Evolutionary conservation across 2,797 vertebrate species (phyloP).

Genomic region (Cryptoblepharus egeriae): DNA sequence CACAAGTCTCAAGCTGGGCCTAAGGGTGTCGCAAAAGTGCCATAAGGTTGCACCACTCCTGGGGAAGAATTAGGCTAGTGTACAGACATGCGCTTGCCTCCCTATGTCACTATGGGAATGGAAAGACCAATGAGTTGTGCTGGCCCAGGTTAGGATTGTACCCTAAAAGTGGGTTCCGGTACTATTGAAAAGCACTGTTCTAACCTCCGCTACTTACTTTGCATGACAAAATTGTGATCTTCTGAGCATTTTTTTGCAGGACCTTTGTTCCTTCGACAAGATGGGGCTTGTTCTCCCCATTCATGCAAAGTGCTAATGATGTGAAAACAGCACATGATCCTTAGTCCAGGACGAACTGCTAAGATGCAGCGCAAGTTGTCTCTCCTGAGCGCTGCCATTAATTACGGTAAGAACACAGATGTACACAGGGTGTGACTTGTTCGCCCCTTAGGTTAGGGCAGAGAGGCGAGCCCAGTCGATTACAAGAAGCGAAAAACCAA

Average conservation of each 20-base stretch:
- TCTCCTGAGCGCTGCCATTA: neutral
- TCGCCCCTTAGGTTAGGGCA: neutral
- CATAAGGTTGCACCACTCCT: no score
- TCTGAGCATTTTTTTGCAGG: neutral
- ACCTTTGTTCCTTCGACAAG: neutral
- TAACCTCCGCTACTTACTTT: neutral
- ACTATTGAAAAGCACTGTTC: neutral
- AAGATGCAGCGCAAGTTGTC: neutral
- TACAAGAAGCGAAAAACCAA: neutral
- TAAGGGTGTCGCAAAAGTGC: no score
- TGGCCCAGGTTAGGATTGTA: no score
- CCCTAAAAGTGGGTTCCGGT: neutral
- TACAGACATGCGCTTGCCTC: no score
- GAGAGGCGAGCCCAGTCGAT: neutral
- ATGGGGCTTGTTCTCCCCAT: neutral
- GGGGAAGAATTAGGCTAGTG: no score
- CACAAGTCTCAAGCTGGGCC: no score
- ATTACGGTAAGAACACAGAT: neutral
- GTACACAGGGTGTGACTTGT: neutral
- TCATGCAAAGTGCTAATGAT: slow-evolving; percentile 9
- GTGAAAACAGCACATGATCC: neutral
- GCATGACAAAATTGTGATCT: neutral
- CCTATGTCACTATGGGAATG: no score
- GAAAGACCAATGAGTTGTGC: no score
- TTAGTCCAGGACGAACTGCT: neutral